A percentile compares a stretch with the other conserved stretches of the same genome.
phyloP scores from a whole-genome alignment of 2,888 invertebrate species.

The Trissonchulus sp. region DNA sequence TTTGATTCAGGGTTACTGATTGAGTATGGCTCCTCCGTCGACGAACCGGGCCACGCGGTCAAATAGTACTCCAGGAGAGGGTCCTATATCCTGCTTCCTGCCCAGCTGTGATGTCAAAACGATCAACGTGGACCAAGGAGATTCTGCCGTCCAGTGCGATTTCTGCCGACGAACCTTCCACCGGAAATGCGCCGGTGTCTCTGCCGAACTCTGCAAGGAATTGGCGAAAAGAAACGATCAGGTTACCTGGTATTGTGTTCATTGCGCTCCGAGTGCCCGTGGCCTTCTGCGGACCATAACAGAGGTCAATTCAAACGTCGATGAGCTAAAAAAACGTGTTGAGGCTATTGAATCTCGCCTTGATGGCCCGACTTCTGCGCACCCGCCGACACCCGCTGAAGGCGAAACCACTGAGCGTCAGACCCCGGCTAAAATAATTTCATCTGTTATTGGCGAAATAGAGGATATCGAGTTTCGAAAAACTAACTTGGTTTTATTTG shows the following conservation, averaged over 20 bases:
- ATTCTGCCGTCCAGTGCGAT: not conserved
- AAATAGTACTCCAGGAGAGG: too few species aligned
- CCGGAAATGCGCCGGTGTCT: not conserved
- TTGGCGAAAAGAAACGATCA: not conserved
- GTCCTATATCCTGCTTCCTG: too few species aligned
- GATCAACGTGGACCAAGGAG: not conserved
- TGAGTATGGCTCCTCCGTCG: too few species aligned
- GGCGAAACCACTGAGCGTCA: too few species aligned
- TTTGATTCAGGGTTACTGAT: too few species aligned
- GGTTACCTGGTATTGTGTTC: not conserved
- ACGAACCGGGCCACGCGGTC: too few species aligned
- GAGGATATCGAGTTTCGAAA: too few species aligned
- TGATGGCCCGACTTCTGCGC: too few species aligned
- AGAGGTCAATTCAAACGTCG: not conserved
- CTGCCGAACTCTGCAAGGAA: not conserved
- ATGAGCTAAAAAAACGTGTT: not conserved
- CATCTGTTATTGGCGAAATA: too few species aligned
- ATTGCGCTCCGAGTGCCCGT: not conserved
- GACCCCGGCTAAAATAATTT: too few species aligned
- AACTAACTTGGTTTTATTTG: too few species aligned
- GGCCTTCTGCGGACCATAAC: not conserved
- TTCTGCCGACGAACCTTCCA: conserved; percentile 2
- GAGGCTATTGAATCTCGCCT: not conserved
- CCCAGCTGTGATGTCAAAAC: not conserved
- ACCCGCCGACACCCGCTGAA: too few species aligned